Percentiles rank a stretch among this genome's conserved stretches.
phyloP scores from a whole-genome alignment of 2,888 invertebrate species.

The Thyatira batis region DNA sequence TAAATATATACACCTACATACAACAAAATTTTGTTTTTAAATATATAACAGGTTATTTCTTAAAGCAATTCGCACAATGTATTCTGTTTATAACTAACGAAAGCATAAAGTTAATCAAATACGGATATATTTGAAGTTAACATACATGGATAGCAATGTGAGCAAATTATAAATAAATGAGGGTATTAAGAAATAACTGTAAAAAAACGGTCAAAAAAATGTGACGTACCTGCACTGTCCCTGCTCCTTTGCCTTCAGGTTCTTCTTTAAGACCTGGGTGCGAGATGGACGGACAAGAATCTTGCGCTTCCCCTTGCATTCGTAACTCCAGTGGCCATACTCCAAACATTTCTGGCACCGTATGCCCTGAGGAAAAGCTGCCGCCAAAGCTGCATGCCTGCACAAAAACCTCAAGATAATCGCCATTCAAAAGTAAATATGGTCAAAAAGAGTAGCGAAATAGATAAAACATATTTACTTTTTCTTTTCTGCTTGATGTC shows the following conservation, averaged over 20 bases:
- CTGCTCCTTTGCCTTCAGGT: constrained; percentile 67
- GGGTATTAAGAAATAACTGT: constrained; percentile 15
- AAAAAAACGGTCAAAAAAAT: constrained; percentile 1
- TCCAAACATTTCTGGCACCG: constrained; percentile 96
- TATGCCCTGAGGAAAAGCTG: constrained; percentile 88
- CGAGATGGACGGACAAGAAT: constrained; percentile 92
- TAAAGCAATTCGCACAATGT: no score
- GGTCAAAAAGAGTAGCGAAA: constrained; percentile 8
- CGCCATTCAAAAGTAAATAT: constrained; percentile 11
- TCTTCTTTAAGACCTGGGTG: constrained; percentile 89
- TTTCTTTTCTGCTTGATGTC: constrained; percentile 72
- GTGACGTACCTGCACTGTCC: constrained; percentile 63
- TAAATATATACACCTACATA: no score
- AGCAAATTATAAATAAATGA: constrained; percentile 7
- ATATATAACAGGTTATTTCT: no score
- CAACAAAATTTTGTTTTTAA: no score
- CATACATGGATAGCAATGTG: not conserved
- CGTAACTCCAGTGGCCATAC: constrained; percentile 97
- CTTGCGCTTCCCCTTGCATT: constrained; percentile 95
- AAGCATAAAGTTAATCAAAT: no score
- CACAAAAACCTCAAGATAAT: constrained; percentile 20
- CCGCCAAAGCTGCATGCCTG: constrained; percentile 83
- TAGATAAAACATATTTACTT: constrained; percentile 65
- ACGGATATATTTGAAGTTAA: no score
- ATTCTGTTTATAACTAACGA: no score